Evolutionary conservation across 2,888 invertebrate species (phyloP), one percentile per base, ranked within the genome.

Genomic region (Leucophora obtusa): DNA sequence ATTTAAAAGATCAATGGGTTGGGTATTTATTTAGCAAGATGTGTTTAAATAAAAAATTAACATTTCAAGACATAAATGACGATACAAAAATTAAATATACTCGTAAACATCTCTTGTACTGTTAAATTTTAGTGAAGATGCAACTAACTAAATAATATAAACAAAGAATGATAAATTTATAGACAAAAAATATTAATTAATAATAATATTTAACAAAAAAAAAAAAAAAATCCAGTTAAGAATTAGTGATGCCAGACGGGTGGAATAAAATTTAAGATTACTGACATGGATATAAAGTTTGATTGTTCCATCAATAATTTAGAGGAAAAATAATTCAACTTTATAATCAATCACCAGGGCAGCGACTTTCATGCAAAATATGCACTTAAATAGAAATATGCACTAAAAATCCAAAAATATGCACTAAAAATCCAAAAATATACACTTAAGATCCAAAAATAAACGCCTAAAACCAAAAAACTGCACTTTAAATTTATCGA

Each of bases 121-220:
- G 43, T n/a, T n/a, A 47, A 47, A n/a, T 5, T 47, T 14, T 47
- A 5, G 1, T 47, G 2, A 14, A 43, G 14, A 1, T 14, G 14
- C 9, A 47, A 38, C 28, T 28, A 28, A 47, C n/a, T 47, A 47
- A 47, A 51, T 9, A 53, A 33, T n/a, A 47, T 62, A n/a, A 47
- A 47, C n/a, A 47, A 15, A 47, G 43, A 38, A 38, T 38, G 7
- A 28, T 28, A 28, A 28, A 28, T 21, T 21, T 28, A 21, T 2
- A 11, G 11, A 38, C 9, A 38, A 38, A 58, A 73, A 51, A n/a
- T 65, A 65, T 51, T 73, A 73, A 50, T 65, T 18, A 35, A 5
- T 35, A 35, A 35, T 63, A 14, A 65, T 72, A 63, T 58, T 73
- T 65, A 50, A 65, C 33, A 51, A 38, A 21, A 69, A 14, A 62